Evolutionary conservation across 2,888 invertebrate genomes (phyloP), one percentile per base, ranked within the genome.

Genomic region (Lymantria monacha): DNA sequence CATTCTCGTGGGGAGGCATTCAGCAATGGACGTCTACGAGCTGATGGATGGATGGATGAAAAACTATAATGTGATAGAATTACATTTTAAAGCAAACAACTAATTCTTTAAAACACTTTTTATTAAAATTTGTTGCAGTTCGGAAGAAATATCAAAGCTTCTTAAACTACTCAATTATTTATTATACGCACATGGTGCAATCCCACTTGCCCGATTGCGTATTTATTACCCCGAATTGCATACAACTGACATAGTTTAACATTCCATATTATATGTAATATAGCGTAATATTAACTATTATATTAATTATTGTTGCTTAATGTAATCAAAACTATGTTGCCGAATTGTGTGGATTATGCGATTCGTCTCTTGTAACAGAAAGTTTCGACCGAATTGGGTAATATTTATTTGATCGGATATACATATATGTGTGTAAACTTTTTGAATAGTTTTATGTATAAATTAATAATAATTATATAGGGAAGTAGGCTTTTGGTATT

Each of bases 141-240:
- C 22, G 13, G n/a, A 42, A 49, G 13, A 45, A 15, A 10, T n/a
- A 22, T 22, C 15, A 10, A 14, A 43, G 11, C 37, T 30, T 43
- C 10, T 41, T 30, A 48, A 22, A 8, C 30, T 13, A 11, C 0
- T 12, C n/a, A 15, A 41, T 30, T 30, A 42, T 14, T 30, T 41
- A 41, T 22, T 22, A 22, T 22, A 22, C 2, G 5, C 22, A 31
- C 33, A 47, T 42, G 15, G 38, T 33, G 48, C 15, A 42, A 30
- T 15, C 30, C 30, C 15, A 43, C 15, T 44, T 44, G 22, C 40
- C 43, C 41, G 41, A 51, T 51, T 47, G 51, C 43, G 44, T 44
- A 42, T 57, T 64, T 59, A 69, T 72, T 75, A 74, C 69, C 69
- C 70, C 57, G 62, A 74, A 71, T 74, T 66, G 64, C 70, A 66